Percentiles rank a stretch among this genome's conserved stretches.
Evolutionary conservation across 2,888 invertebrate species (phyloP).

Genomic region (Dasypolia templi): DNA sequence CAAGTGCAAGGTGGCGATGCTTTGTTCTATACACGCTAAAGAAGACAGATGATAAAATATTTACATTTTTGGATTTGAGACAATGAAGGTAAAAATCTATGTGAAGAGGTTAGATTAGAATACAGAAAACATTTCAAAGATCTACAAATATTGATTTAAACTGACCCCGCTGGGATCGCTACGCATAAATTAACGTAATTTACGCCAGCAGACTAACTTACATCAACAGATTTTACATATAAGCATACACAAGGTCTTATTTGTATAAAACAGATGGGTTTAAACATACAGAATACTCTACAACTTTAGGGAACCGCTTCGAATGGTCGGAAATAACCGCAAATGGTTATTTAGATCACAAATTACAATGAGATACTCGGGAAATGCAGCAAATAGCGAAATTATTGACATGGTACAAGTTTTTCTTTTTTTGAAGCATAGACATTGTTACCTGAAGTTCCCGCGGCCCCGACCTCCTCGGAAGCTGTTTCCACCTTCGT

Average conservation of each 20-base stretch:
- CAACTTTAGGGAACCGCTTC: not conserved
- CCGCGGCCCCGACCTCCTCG: constrained; percentile 84
- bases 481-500: constrained; percentile 81
- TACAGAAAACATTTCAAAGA: not conserved
- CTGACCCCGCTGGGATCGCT: constrained; percentile 1
- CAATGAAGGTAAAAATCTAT: not conserved
- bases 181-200: constrained; percentile 1
- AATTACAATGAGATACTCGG: constrained; percentile 8
- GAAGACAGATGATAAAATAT: not conserved
- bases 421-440: not conserved
- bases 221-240: not conserved
- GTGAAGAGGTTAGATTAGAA: constrained; percentile 3
- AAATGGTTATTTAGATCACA: not conserved
- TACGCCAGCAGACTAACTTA: constrained; percentile 38
- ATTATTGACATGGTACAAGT: not conserved
- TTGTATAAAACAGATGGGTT: not conserved
- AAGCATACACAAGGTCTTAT: constrained; percentile 12
- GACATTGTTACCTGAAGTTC: constrained; percentile 81
- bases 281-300: not conserved
- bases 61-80: not conserved
- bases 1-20: constrained; percentile 24
- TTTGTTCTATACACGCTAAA: not conserved
- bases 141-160: not conserved
- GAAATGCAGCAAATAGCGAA: constrained; percentile 1
- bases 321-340: not conserved